These are phyloP conservation scores for Sylvia atricapilla DNA, from an alignment of 2,113 vertebrate species.

Conservation along the genomic window DNA sequence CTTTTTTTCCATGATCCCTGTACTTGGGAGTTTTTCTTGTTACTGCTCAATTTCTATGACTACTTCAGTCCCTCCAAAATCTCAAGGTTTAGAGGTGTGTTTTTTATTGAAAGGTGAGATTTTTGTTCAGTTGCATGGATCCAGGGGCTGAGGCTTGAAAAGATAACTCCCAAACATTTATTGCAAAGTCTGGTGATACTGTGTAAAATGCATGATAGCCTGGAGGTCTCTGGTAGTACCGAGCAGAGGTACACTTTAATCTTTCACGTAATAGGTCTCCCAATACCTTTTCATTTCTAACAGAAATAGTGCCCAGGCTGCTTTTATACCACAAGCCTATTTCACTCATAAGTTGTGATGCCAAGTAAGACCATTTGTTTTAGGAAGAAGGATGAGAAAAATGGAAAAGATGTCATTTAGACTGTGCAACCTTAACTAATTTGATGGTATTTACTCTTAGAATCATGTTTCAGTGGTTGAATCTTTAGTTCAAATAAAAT, in stretches of 20 bases:
- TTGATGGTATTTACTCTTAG: not conserved
- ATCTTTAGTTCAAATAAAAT: not conserved
- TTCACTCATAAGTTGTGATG: constrained; percentile 13
- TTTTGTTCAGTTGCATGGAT: not conserved
- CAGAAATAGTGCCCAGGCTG: not conserved
- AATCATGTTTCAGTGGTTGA: not conserved
- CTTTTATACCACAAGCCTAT: not conserved
- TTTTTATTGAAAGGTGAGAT: not conserved
- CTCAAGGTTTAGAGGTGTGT: not conserved
- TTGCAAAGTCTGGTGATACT: not conserved
- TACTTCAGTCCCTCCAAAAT: not conserved
- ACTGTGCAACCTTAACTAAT: not conserved
- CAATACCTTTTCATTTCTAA: constrained; percentile 36
- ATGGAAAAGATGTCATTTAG: not conserved
- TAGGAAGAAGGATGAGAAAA: not conserved
- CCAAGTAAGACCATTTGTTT: constrained; percentile 6
- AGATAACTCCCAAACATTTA: not conserved
- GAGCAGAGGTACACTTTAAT: not conserved
- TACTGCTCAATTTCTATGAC: not conserved
- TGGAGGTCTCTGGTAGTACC: not conserved
- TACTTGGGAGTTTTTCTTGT: not conserved
- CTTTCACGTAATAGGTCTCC: constrained; percentile 29
- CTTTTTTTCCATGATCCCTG: not conserved
- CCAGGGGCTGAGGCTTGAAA: not conserved
- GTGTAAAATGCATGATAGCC: not conserved